phyloP scores from a whole-genome alignment of 2,113 vertebrate genomes.

The Numenius arquata region DNA sequence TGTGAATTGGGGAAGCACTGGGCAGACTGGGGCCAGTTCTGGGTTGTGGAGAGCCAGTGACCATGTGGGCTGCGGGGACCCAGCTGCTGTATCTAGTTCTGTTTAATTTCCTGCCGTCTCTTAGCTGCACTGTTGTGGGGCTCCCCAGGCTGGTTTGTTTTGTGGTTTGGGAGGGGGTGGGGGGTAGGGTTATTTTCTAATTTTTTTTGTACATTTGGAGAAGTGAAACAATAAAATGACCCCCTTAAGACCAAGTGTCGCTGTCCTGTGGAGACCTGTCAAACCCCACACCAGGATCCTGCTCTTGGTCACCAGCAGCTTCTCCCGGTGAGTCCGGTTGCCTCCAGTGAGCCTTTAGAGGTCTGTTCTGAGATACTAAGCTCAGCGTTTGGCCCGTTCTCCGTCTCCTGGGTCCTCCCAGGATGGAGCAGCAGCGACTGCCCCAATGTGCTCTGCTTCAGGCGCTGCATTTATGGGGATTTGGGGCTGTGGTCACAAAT shows the following conservation, averaged over 20 bases:
- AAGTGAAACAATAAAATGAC: slow-evolving; percentile 78
- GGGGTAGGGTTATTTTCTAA: slow-evolving; percentile 77
- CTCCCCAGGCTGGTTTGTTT: slow-evolving; percentile 75
- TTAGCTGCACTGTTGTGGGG: slow-evolving; percentile 78
- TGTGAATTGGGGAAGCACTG: slow-evolving; percentile 55
- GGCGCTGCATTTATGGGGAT: background rate
- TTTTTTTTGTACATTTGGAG: slow-evolving; percentile 88
- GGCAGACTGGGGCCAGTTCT: slow-evolving; percentile 32
- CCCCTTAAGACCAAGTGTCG: slow-evolving; percentile 58
- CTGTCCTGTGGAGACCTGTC: background rate
- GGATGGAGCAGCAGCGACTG: background rate
- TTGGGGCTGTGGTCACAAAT: background rate
- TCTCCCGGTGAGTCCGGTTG: background rate
- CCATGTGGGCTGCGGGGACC: slow-evolving; percentile 44
- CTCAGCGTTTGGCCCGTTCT: background rate
- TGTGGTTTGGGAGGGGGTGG: slow-evolving; percentile 56
- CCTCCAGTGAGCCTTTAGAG: background rate
- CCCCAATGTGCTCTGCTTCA: background rate
- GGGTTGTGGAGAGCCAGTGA: slow-evolving; percentile 37
- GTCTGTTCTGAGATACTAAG: background rate
- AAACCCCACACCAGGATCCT: background rate
- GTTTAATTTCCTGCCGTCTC: slow-evolving; percentile 71
- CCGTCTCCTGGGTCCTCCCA: background rate
- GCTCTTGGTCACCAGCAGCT: background rate
- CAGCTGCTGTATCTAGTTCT: slow-evolving; percentile 67